Percentiles rank a stretch among this genome's conserved stretches.
These are phyloP conservation scores for Meles meles DNA, from an alignment of 2,113 vertebrate genomes.

Conservation along the genomic window DNA sequence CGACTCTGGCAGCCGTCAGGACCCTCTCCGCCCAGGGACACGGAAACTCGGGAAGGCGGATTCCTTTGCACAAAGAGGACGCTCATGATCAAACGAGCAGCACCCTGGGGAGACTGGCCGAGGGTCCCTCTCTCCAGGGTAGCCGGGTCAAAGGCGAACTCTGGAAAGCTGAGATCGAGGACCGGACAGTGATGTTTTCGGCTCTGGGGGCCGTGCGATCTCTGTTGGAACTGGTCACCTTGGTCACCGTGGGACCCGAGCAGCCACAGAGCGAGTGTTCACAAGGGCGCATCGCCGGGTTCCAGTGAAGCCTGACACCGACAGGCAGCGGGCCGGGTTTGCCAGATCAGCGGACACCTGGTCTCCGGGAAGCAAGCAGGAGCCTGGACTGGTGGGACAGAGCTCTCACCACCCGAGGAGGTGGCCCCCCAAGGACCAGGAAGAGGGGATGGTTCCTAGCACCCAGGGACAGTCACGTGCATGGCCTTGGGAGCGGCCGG, in stretches of 20 bases:
- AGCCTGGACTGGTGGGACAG: background rate
- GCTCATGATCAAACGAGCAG: rapidly evolving
- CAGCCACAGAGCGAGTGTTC: background rate
- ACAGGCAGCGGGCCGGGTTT: background rate
- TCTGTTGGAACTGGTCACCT: background rate
- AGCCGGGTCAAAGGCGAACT: background rate
- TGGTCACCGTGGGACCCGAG: no score
- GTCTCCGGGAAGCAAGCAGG: background rate
- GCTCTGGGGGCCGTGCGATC: background rate
- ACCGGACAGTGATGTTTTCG: no score
- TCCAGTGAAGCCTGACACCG: background rate
- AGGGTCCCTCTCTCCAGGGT: rapidly evolving
- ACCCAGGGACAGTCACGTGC: background rate
- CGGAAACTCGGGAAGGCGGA: no score
- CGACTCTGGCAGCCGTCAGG: rapidly evolving
- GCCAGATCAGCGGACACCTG: background rate
- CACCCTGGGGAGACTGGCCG: rapidly evolving
- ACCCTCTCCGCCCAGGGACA: no score
- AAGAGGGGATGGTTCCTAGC: background rate
- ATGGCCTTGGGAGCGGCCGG: rapidly evolving
- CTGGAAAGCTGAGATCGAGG: background rate
- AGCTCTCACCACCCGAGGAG: background rate
- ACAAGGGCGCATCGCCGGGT: background rate
- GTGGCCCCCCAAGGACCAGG: background rate
- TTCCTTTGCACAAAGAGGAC: background rate